Evolutionary conservation across 92 coral and sea anemone genomes (phyloP).

Genomic region (Palythoa heliodiscus): DNA sequence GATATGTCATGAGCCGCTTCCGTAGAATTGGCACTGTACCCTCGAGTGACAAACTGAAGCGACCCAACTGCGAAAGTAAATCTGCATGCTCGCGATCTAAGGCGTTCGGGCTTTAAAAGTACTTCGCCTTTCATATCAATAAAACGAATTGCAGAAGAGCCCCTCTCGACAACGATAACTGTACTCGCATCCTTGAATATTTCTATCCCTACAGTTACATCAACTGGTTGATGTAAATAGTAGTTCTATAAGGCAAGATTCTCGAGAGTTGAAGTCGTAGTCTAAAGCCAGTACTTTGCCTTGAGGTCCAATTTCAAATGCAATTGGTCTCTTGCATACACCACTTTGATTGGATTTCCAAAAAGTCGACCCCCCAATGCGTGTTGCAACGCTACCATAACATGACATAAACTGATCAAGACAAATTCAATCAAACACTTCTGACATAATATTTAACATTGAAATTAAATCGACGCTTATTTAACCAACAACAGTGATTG

Average conservation of each 20-base stretch:
- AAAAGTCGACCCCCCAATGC: too few relatives aligned
- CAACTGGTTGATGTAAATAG: conserved; percentile 58
- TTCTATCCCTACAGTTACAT: conserved; percentile 45
- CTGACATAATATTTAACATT: too few relatives aligned
- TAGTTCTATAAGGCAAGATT: conserved; percentile 38
- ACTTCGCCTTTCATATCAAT: conserved; percentile 51
- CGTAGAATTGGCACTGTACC: conserved; percentile 48
- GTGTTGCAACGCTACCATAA: too few relatives aligned
- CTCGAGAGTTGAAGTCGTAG: conserved; percentile 49
- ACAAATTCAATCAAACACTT: too few relatives aligned
- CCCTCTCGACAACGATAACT: conserved; percentile 55
- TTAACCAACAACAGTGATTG: too few relatives aligned
- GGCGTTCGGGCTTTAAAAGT: conserved; percentile 30
- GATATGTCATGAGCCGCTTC: conserved; percentile 36
- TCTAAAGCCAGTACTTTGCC: conserved; percentile 30
- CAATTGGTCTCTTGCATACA: too few relatives aligned
- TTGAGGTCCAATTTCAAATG: too few relatives aligned
- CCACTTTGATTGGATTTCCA: too few relatives aligned
- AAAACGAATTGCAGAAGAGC: conserved; percentile 48
- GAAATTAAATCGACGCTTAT: too few relatives aligned
- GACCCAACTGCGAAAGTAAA: conserved; percentile 37
- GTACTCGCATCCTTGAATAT: conserved; percentile 54
- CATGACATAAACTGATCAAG: too few relatives aligned
- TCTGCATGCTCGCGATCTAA: conserved; percentile 54
- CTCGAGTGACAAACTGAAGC: conserved; percentile 46